Evolutionary conservation across 2,888 invertebrate genomes (phyloP).

Genomic region (Rhamnusium bicolor): DNA sequence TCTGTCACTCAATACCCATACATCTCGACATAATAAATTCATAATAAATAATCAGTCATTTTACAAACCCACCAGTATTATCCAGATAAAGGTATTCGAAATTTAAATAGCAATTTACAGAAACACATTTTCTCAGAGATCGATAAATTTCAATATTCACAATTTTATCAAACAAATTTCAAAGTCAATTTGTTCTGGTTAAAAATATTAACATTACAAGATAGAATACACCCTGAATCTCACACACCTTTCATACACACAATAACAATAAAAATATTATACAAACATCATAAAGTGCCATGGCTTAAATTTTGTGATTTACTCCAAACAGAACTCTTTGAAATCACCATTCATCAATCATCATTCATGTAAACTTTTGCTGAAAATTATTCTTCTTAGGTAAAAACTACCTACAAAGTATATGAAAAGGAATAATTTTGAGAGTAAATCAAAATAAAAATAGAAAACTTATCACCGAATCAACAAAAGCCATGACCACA

Average conservation of each 20-base stretch:
- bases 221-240: slow-evolving; percentile 22
- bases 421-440: not conserved
- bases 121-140: slow-evolving; percentile 49
- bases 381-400: not conserved
- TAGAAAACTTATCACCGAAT: slow-evolving; percentile 17
- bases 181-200: slow-evolving; percentile 30
- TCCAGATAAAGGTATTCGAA: slow-evolving; percentile 40
- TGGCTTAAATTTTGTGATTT: slow-evolving; percentile 1
- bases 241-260: slow-evolving; percentile 37
- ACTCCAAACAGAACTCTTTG: not conserved
- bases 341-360: not conserved
- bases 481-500: slow-evolving; percentile 33
- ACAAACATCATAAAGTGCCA: slow-evolving; percentile 29
- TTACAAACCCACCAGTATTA: slow-evolving; percentile 40
- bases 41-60: slow-evolving; percentile 53
- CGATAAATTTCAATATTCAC: slow-evolving; percentile 44
- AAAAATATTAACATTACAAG: slow-evolving; percentile 29
- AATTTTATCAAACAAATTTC: slow-evolving; percentile 19
- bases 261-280: slow-evolving; percentile 45
- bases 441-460: slow-evolving; percentile 9
- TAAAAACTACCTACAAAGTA: not conserved
- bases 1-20: slow-evolving; percentile 53
- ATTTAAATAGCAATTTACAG: slow-evolving; percentile 34
- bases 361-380: not conserved
- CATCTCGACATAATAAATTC: slow-evolving; percentile 42